phyloP scores from a whole-genome alignment of 2,888 invertebrate species.

The Auanema freiburgensis region DNA sequence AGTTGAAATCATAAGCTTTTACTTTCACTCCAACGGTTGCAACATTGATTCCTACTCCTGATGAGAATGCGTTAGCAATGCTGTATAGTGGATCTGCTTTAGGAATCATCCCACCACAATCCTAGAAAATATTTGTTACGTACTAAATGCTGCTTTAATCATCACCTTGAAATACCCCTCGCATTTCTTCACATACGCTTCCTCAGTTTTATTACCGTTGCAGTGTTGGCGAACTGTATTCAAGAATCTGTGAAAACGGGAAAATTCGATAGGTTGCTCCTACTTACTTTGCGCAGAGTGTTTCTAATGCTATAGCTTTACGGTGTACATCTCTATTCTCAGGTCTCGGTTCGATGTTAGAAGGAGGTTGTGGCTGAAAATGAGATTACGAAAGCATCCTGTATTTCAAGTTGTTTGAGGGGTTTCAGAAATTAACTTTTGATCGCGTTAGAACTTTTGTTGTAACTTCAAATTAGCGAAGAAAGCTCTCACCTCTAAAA shows the following conservation, averaged over 20 bases:
- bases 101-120: conserved; percentile 49
- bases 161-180: conserved; percentile 53
- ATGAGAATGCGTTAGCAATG: conserved; percentile 48
- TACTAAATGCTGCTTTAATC: too few species aligned
- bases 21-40: conserved; percentile 18
- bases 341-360: conserved; percentile 12
- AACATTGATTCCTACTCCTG: conserved; percentile 30
- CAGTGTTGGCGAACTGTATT: conserved; percentile 47
- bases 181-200: conserved; percentile 45
- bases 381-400: neutral
- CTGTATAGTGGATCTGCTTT: conserved; percentile 50
- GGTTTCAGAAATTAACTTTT: neutral
- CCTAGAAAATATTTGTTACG: conserved; percentile 25
- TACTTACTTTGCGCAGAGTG: conserved; percentile 15
- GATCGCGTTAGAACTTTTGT: too few species aligned
- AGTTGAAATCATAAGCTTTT: neutral
- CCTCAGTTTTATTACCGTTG: conserved; percentile 28
- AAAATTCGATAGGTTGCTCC: neutral
- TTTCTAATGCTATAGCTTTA: conserved; percentile 18
- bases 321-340: conserved; percentile 18
- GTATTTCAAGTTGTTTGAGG: neutral
- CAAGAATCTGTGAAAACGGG: conserved; percentile 23
- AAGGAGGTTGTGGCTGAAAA: conserved; percentile 16
- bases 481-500: conserved; percentile 2
- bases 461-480: too few species aligned